Conservation (phyloP, 2,797 vertebrate species). For the Gallinago nigripennis region DNA sequence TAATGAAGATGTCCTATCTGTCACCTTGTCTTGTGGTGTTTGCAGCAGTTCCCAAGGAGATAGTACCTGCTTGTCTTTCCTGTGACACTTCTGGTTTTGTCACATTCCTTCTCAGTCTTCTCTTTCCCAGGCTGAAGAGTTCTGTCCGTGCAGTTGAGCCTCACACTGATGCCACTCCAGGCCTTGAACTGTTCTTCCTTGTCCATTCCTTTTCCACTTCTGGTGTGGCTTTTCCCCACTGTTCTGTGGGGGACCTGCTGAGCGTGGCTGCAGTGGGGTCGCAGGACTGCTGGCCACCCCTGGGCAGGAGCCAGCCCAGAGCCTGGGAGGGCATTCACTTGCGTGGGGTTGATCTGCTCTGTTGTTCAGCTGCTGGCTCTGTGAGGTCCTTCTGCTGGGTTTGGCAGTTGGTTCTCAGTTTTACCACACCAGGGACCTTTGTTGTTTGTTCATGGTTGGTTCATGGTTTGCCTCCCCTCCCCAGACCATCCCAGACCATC, state of each 20-base stretch:
- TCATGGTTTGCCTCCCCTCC: neutral
- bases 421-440: neutral
- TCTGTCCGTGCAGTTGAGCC: neutral
- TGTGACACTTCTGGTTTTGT: neutral
- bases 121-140: neutral
- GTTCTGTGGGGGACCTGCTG: too few species aligned
- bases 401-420: neutral
- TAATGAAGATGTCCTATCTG: neutral
- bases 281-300: neutral
- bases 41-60: neutral
- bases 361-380: neutral
- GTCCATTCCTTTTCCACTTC: neutral
- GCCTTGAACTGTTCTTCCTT: neutral
- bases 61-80: neutral
- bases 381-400: neutral
- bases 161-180: neutral
- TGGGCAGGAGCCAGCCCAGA: neutral
- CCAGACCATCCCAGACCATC: neutral
- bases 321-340: accelerated
- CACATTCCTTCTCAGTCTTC: neutral
- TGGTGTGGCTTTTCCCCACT: neutral
- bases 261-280: neutral
- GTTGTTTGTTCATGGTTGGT: too few species aligned
- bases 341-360: neutral
- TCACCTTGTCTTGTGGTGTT: neutral